Base-by-base conservation (phyloP, 2,888 invertebrate genomes). In the Caenorhabditis auriculariae region DNA sequence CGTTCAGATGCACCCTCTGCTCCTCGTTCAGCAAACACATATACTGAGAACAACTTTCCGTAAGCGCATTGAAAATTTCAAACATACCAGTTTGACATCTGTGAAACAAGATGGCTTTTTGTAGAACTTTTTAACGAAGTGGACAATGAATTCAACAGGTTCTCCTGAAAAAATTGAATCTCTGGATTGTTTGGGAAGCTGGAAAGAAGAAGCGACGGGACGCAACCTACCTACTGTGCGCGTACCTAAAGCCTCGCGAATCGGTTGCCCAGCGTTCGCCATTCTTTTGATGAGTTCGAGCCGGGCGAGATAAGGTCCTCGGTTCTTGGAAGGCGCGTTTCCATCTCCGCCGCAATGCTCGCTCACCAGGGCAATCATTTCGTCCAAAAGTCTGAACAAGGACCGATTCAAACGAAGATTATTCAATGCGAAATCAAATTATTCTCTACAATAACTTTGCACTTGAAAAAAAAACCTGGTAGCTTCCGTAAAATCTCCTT, bases 41-140 rank as follows among this genome's bases (percentile, higher is more conserved):
- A 35, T 49, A 61, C 60, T 60, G 28, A 26, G 52, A 60, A 4
- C 27, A 28, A 15, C 23, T 21, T 41, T 41, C 17, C 41, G n/a
- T 12, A 12, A 9, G 35, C n/a, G n/a, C n/a, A n/a, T n/a, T n/a
- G n/a, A n/a, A n/a, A n/a, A n/a, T n/a, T n/a, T n/a, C n/a, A n/a
- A n/a, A 12, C 43, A 39, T 1, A 62, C 62, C 50, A 58, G 47
- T 44, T 54, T 43, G 23, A 63, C 38, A 42, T 95, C 94, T 7
- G 88, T 87, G 59, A 91, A 90, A 60, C 90, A 90, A 82, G 91
- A 91, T 0, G 89, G 88, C 80, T 91, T 91, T 75, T 89, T 88
- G 2, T 92, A 92, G 83, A 93, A 94, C 69, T 87, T 86, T 41
- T 85, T 81, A 69, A 90, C 89, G 84, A 92, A 94, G 73, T 89